Conservation (phyloP, 2,888 invertebrate species). For the Zele albiditarsus region DNA sequence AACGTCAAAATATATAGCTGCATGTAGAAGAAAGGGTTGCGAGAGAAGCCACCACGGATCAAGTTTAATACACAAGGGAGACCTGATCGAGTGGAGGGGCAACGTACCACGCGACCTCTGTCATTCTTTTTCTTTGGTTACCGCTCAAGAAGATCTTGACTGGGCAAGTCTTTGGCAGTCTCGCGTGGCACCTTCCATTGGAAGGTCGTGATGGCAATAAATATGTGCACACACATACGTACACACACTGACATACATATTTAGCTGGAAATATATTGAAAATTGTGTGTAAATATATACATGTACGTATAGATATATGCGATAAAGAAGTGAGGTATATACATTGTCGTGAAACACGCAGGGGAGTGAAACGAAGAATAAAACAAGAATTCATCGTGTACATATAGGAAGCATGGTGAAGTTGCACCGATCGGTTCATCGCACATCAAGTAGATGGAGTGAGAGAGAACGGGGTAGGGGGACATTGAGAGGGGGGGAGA, state of each 20-base stretch:
- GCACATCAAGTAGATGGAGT: conserved; percentile 15
- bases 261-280: not conserved
- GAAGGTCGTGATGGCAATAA: conserved; percentile 48
- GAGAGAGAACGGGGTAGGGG: conserved; percentile 32
- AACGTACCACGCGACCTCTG: conserved; percentile 41
- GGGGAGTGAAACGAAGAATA: not conserved
- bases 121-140: conserved; percentile 33
- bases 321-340: conserved; percentile 18
- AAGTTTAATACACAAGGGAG: conserved; percentile 1
- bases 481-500: conserved; percentile 23
- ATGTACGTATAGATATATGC: not conserved
- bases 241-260: not conserved
- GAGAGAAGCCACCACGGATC: not conserved
- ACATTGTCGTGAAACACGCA: not conserved
- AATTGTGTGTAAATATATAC: not conserved
- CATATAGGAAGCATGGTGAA: conserved; percentile 17
- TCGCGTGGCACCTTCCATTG: conserved; percentile 51
- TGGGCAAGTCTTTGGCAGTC: conserved; percentile 48
- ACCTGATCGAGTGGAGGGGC: conserved; percentile 8
- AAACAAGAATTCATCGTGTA: conserved; percentile 9
- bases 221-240: not conserved
- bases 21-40: conserved; percentile 45
- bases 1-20: too few relatives aligned
- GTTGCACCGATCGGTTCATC: conserved; percentile 31
- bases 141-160: conserved; percentile 25